phyloP scores from a whole-genome alignment of 2,797 vertebrate genomes.

The Pangasius larnaudii region DNA sequence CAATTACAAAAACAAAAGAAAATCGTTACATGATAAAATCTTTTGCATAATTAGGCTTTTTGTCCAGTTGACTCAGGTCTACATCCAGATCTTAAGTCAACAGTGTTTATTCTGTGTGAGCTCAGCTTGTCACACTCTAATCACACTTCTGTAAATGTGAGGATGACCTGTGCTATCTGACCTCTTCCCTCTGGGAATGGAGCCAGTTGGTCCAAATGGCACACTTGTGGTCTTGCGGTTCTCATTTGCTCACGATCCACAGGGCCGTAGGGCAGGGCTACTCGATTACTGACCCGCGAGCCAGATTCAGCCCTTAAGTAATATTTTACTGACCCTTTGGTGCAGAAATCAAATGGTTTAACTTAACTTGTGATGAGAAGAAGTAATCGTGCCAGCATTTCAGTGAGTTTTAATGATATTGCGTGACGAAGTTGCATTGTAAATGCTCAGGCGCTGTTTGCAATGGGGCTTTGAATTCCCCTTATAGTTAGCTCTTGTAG shows the following conservation, averaged over 20 bases:
- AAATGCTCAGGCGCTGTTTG: not conserved
- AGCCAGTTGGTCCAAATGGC: not conserved
- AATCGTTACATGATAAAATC: slow-evolving; percentile 1
- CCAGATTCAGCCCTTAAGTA: not conserved
- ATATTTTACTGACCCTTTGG: not conserved
- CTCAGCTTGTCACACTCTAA: not conserved
- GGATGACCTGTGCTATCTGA: slow-evolving; percentile 6
- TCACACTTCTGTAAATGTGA: not conserved
- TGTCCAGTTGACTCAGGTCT: not conserved
- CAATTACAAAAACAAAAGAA: slow-evolving; percentile 8
- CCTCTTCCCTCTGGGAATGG: not conserved
- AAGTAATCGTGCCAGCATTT: not conserved
- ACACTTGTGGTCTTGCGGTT: slow-evolving; percentile 5
- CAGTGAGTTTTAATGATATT: too few species aligned
- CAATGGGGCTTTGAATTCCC: not conserved
- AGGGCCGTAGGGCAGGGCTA: not conserved
- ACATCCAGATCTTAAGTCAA: not conserved
- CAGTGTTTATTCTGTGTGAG: not conserved
- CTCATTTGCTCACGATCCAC: not conserved
- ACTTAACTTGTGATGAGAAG: not conserved
- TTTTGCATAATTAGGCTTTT: not conserved
- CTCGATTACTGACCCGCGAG: not conserved
- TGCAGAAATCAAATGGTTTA: not conserved
- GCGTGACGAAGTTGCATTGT: not conserved
- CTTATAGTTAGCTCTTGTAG: not conserved